A percentile compares a stretch with the other conserved stretches of the same genome.
These are phyloP conservation scores for Cephalotes varians DNA, from an alignment of 2,888 invertebrate species.

Conservation along the genomic window DNA sequence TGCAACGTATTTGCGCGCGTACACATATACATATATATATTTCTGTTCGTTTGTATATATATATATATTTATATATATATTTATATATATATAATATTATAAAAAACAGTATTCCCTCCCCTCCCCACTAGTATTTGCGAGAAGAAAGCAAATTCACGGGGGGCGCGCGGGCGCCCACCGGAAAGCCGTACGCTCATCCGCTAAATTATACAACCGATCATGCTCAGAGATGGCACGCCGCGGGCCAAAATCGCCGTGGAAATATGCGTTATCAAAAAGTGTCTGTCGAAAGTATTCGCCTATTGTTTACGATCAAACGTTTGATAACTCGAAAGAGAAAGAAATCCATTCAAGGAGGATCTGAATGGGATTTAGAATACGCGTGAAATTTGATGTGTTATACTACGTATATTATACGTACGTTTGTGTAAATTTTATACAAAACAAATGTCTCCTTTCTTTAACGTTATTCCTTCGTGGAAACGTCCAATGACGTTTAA, in stretches of 20 bases:
- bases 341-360: background rate
- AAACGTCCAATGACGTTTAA: background rate
- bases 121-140: constrained; percentile 67
- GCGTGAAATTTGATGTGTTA: background rate
- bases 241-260: constrained; percentile 52
- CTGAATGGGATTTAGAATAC: background rate
- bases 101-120: constrained; percentile 71
- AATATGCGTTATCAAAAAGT: constrained; percentile 25
- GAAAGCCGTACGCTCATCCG: constrained; percentile 67
- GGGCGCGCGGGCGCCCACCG: constrained; percentile 48
- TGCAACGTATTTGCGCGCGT: constrained; percentile 76
- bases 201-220: constrained; percentile 68
- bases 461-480: background rate
- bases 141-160: constrained; percentile 71
- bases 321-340: background rate
- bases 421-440: constrained; percentile 27
- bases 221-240: constrained; percentile 64
- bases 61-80: constrained; percentile 64
- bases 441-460: background rate
- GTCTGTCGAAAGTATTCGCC: background rate
- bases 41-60: constrained; percentile 69
- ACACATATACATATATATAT: constrained; percentile 74
- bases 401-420: background rate
- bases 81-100: constrained; percentile 72
- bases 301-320: constrained; percentile 10